phyloP scores from a whole-genome alignment of 2,113 vertebrate species.

The Ceratotherium simum region DNA sequence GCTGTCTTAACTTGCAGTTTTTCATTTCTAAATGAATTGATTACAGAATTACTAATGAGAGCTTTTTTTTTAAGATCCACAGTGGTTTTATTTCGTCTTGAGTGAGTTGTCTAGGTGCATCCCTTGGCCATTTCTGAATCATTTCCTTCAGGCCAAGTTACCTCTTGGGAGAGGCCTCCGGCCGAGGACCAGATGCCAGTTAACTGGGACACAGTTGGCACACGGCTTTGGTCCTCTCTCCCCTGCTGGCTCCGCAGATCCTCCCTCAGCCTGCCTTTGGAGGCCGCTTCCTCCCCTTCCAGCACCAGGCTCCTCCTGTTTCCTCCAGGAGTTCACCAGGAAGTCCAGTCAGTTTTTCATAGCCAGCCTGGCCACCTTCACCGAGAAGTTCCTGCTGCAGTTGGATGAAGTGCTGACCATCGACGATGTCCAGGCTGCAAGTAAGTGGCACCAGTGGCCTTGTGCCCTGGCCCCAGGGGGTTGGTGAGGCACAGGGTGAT shows the following conservation, averaged over 20 bases:
- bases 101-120: neutral
- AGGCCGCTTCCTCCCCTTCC: neutral
- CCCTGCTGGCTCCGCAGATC: neutral
- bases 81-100: neutral
- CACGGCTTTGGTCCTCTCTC: neutral
- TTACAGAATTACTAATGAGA: neutral
- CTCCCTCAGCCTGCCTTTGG: neutral
- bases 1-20: neutral
- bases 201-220: neutral
- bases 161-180: neutral
- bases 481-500: neutral
- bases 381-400: conserved; percentile 89
- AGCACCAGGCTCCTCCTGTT: neutral
- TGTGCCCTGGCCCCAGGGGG: neutral
- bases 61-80: neutral
- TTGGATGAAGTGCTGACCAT: conserved; percentile 83
- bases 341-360: conserved; percentile 86
- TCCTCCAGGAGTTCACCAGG: conserved; percentile 82
- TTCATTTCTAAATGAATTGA: conserved; percentile 21
- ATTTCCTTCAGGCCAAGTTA: neutral
- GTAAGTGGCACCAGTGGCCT: conserved; percentile 80
- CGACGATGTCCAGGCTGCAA: conserved; percentile 84
- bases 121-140: neutral
- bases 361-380: conserved; percentile 85
- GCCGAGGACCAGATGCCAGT: neutral